Conservation (phyloP, 2,888 invertebrate species). For the Tuta absoluta region DNA sequence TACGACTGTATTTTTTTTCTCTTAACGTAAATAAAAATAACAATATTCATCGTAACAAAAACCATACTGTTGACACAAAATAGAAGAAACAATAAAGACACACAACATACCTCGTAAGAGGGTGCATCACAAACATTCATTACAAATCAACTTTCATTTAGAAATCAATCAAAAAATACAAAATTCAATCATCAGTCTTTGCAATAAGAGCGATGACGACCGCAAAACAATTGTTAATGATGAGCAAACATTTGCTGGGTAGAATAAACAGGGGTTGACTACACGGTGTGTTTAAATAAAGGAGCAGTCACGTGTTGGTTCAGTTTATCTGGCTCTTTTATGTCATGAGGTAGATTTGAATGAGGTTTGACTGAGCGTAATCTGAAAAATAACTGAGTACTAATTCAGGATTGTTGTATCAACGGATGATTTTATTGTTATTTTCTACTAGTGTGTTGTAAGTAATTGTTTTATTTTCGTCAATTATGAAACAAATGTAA, state of each 20-base stretch:
- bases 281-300: slow-evolving; percentile 40
- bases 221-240: slow-evolving; percentile 52
- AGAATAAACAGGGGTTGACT: slow-evolving; percentile 56
- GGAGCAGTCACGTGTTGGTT: slow-evolving; percentile 35
- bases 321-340: not conserved
- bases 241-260: slow-evolving; percentile 63
- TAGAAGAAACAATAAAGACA: slow-evolving; percentile 1
- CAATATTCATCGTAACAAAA: not conserved
- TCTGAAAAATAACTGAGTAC: no score
- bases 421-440: no score
- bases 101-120: slow-evolving; percentile 5
- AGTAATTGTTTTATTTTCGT: no score
- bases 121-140: not conserved
- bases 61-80: not conserved
- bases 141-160: not conserved
- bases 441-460: no score
- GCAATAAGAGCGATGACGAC: not conserved
- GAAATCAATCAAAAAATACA: no score
- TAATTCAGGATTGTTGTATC: no score
- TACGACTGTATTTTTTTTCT: not conserved
- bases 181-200: not conserved
- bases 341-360: not conserved
- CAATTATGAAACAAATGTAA: no score
- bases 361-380: no score
- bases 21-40: not conserved